phyloP scores from a whole-genome alignment of 2,797 vertebrate genomes.

The Loriculus beryllinus region DNA sequence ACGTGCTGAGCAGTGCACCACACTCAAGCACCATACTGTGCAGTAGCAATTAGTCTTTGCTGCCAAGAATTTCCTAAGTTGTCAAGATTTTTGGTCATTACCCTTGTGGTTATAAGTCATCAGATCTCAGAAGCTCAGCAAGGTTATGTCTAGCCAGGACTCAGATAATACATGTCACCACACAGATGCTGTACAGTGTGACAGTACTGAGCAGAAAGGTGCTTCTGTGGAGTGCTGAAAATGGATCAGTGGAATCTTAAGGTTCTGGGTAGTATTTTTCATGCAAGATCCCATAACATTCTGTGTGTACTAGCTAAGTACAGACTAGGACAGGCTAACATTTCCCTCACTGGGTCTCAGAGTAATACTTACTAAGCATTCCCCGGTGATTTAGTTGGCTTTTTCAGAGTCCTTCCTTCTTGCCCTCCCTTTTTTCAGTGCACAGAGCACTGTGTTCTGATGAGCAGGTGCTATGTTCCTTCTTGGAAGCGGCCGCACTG shows the following conservation, averaged over 20 bases:
- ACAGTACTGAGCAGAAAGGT: neutral
- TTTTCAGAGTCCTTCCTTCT: neutral
- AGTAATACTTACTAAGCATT: neutral
- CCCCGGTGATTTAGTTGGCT: neutral
- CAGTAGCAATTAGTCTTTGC: neutral
- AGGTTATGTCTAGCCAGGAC: neutral
- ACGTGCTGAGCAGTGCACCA: fast-evolving
- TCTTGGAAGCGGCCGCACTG: neutral
- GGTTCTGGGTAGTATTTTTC: neutral
- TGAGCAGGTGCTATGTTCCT: neutral
- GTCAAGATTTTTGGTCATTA: neutral
- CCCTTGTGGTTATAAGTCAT: neutral
- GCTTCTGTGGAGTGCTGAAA: neutral
- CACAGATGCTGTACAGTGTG: neutral
- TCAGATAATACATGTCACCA: neutral
- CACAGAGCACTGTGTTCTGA: neutral
- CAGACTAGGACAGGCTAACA: neutral
- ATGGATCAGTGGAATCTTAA: neutral
- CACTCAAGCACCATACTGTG: neutral
- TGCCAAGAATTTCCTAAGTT: neutral
- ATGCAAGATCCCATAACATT: no score
- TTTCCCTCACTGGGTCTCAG: neutral
- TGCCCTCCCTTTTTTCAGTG: neutral
- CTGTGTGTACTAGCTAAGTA: neutral
- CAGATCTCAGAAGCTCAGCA: neutral